Evolutionary conservation across 2,888 invertebrate species (phyloP).

Genomic region (Aphidoletes aphidimyza): DNA sequence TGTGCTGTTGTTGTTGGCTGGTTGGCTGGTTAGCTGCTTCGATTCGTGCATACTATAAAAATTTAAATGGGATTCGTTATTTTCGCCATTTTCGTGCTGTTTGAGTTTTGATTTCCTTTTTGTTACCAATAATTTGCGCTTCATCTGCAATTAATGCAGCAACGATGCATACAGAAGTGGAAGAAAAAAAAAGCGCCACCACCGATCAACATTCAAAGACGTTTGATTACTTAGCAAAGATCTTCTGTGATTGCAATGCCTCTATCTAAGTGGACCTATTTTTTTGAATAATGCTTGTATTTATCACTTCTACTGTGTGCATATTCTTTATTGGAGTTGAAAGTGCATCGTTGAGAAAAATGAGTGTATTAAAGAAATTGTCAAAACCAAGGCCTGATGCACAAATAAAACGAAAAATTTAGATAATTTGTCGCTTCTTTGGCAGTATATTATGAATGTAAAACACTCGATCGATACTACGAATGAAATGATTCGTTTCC

Average conservation of each 20-base stretch:
- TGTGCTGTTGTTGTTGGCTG: not conserved
- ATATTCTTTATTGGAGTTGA: no score
- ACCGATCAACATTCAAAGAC: conserved; percentile 18
- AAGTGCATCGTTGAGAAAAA: no score
- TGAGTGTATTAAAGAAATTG: no score
- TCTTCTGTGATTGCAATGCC: not conserved
- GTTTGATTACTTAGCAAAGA: conserved; percentile 12
- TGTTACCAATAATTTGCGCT: conserved; percentile 51
- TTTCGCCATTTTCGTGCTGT: conserved; percentile 44
- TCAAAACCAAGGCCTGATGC: not conserved
- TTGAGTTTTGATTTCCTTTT: conserved; percentile 25
- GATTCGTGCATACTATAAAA: conserved; percentile 22
- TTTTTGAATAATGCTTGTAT: not conserved
- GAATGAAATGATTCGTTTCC: not conserved
- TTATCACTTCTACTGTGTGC: no score
- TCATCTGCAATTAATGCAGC: conserved; percentile 39
- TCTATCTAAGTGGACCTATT: not conserved
- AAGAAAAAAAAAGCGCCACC: not conserved
- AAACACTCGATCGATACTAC: not conserved
- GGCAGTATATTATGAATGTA: conserved; percentile 1
- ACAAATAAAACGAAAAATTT: not conserved
- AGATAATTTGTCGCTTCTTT: not conserved
- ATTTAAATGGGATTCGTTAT: conserved; percentile 25
- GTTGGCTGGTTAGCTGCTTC: not conserved
- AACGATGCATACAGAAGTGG: not conserved